A percentile compares a stretch with the other conserved stretches of the same genome.
phyloP scores from a whole-genome alignment of 2,797 vertebrate genomes.

The Paratrypauchen microcephalus region DNA sequence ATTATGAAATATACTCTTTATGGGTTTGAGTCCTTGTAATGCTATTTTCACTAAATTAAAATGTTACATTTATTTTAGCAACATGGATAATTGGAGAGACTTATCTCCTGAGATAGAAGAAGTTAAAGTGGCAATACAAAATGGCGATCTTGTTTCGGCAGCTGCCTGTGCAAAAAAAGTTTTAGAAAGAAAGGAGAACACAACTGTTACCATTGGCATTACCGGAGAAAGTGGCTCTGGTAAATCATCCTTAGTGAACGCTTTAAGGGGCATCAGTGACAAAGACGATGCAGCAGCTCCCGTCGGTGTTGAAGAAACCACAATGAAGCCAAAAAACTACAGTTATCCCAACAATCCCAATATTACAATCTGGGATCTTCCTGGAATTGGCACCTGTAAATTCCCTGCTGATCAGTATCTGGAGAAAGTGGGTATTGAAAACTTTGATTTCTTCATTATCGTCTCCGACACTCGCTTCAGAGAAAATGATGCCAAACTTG shows the following conservation, averaged over 20 bases:
- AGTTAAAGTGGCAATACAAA: too few relatives aligned
- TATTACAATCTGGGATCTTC: constrained; percentile 78
- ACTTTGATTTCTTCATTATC: constrained; percentile 57
- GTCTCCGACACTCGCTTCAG: too few relatives aligned
- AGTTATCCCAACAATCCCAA: constrained; percentile 66
- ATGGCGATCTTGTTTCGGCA: too few relatives aligned
- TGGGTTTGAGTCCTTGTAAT: too few relatives aligned
- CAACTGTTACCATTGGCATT: neutral
- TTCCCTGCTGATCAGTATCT: constrained; percentile 36
- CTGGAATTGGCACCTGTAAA: constrained; percentile 69
- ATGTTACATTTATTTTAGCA: too few relatives aligned
- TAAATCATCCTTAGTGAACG: constrained; percentile 16
- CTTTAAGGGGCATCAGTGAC: neutral
- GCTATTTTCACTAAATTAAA: too few relatives aligned
- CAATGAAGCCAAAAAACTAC: constrained; percentile 37
- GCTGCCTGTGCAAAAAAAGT: too few relatives aligned
- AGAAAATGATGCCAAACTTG: constrained; percentile 69
- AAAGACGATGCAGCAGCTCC: constrained; percentile 35
- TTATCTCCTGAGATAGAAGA: too few relatives aligned
- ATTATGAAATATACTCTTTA: too few relatives aligned
- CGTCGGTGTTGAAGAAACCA: constrained; percentile 47
- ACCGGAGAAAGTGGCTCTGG: neutral
- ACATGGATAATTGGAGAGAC: too few relatives aligned
- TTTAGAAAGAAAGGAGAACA: neutral
- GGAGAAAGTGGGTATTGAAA: constrained; percentile 44